These are phyloP conservation scores for Mugil cephalus DNA, from an alignment of 2,113 vertebrate genomes.

Conservation along the genomic window DNA sequence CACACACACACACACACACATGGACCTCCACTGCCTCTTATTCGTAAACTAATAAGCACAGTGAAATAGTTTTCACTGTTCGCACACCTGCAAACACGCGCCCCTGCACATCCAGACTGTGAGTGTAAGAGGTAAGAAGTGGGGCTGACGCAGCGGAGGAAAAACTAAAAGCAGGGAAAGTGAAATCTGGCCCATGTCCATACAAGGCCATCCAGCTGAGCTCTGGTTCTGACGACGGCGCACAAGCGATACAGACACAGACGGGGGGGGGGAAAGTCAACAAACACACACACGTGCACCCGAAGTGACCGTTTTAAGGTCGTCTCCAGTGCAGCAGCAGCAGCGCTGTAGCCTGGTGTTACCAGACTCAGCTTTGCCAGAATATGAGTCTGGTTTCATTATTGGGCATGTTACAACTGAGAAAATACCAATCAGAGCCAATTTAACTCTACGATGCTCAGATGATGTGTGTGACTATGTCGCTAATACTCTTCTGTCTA, in stretches of 20 bases:
- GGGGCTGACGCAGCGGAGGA: neutral
- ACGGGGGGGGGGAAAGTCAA: neutral
- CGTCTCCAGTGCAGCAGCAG: too few relatives aligned
- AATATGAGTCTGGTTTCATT: too few relatives aligned
- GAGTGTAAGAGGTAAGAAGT: neutral
- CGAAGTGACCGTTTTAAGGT: too few relatives aligned
- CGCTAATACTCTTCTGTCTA: too few relatives aligned
- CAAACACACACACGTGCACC: neutral
- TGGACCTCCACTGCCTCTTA: too few relatives aligned
- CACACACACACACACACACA: neutral
- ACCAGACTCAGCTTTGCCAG: too few relatives aligned
- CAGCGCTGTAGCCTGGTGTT: too few relatives aligned
- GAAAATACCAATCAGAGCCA: too few relatives aligned
- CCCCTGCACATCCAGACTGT: neutral
- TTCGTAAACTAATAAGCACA: neutral
- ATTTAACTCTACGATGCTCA: too few relatives aligned
- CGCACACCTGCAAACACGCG: neutral
- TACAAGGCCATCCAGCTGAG: constrained; percentile 37
- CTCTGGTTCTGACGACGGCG: constrained; percentile 40
- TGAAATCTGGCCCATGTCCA: constrained; percentile 19
- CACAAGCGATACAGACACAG: neutral
- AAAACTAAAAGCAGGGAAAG: constrained; percentile 48
- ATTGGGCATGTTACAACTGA: too few relatives aligned
- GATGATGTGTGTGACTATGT: too few relatives aligned
- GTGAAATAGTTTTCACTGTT: neutral